Percentiles rank a stretch among this genome's conserved stretches.
Conservation (phyloP, 2,113 vertebrate genomes). For the Tricholaema leucomelas region DNA sequence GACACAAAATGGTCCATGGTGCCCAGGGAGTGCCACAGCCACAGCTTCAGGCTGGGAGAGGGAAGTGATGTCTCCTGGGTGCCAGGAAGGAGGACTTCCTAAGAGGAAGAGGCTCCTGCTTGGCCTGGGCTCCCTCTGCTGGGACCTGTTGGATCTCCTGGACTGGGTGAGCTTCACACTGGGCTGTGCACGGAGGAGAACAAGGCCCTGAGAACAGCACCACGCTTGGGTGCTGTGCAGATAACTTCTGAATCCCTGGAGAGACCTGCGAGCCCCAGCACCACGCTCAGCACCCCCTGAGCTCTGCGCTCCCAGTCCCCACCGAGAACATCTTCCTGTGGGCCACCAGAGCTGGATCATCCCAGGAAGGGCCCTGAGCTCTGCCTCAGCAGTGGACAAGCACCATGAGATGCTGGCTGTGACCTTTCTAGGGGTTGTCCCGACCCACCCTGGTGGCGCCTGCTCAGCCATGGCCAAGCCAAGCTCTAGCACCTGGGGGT, state of each 20-base stretch:
- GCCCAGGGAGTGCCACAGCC: accelerated
- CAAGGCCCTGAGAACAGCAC: not conserved
- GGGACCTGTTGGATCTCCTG: not conserved
- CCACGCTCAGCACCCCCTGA: not conserved
- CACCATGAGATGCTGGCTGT: not conserved
- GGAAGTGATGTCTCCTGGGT: not conserved
- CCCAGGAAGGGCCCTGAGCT: not conserved
- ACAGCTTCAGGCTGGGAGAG: not conserved
- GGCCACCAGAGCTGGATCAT: not conserved
- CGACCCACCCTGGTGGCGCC: not conserved
- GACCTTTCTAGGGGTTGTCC: not conserved
- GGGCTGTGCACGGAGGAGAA: not conserved
- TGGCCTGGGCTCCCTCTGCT: not conserved
- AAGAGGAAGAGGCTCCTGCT: not conserved
- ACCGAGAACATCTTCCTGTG: not conserved
- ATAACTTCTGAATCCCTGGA: not conserved
- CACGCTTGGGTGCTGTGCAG: accelerated
- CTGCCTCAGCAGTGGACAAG: no score
- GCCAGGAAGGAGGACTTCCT: not conserved
- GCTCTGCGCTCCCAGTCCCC: not conserved
- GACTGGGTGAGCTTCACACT: accelerated
- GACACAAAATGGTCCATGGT: accelerated
- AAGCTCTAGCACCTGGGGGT: not conserved
- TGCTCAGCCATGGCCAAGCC: not conserved
- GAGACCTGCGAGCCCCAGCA: not conserved